Base-by-base conservation (phyloP, 1,140 invertebrate genomes). In the Agrilus planipennis region DNA sequence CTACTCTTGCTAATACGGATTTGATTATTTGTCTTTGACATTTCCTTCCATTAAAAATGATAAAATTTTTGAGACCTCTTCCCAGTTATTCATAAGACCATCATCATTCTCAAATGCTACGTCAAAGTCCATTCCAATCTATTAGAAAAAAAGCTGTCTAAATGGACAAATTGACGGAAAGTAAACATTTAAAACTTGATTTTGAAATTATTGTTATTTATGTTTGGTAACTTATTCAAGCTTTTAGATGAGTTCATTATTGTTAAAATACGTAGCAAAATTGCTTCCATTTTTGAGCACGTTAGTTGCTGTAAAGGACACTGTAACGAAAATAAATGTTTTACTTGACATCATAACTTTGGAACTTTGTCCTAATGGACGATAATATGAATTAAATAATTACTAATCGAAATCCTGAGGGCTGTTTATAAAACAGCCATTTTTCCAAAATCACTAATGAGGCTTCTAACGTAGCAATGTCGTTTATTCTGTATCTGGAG, bases 121-220 rank as follows among this genome's bases (percentile, higher is more conserved):
- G 4, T 29, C 17, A 18, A 28, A 42, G 37, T 42, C 25, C 25
- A 37, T 42, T 21, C 37, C 25, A 21, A 42, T 42, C 41, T 42
- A 27, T 16, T 11, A 10, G 25, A 35, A 19, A 22, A 34, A 16
- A 34, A 19, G 14, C 17, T 19, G n/a, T 4, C 3, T 32, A 32
- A 32, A 16, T 16, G 7, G 12, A 30, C 4, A n/a, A 4, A 18
- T 7, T n/a, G n/a, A 34, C 4, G 20, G 7, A 34, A 36, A 36
- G 30, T 32, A 20, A 36, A 2, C 19, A 36, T 6, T 15, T 25
- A 2, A 10, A n/a, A n/a, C n/a, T n/a, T n/a, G n/a, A n/a, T n/a
- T n/a, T n/a, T n/a, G n/a, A n/a, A n/a, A n/a, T n/a, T n/a, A n/a
- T n/a, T n/a, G n/a, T n/a, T n/a, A n/a, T n/a, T n/a, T n/a, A n/a